Evolutionary conservation across 2,797 vertebrate species (phyloP), one percentile per base, ranked within the genome.

Genomic region (Neopelma chrysocephalum): DNA sequence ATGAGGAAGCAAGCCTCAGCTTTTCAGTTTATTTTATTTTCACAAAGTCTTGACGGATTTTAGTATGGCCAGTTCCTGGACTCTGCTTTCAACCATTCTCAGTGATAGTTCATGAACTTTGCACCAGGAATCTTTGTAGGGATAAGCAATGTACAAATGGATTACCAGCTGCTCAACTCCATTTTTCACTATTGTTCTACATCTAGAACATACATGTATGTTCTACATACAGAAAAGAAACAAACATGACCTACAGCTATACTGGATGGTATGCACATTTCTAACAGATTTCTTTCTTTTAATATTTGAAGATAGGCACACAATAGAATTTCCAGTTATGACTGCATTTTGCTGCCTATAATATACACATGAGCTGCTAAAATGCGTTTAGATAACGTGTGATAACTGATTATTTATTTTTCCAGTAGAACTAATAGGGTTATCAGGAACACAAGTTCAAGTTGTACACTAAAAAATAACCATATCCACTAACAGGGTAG

Each of bases 1-100:
- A 47, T 29, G 5, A 58, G 13, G 18, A 80, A 34, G 8, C 17
- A 94, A 78, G 32, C 17, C 36, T 70, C 64, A 68, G 48, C 21
- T 84, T 90, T 88, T 78, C 40, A 21, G 14, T 64, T 85, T 43
- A 66, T 47, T 69, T 78, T 50, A 48, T 68, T 76, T 83, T 86
- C 58, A 78, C 15, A 60, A 87, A 56, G 8, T 65, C 62, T 43
- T 60, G 20, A 26, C 0, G 0, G 29, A 62, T 68, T 84, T 87
- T 47, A 58, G 31, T 26, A 65, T 1, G 22, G 48, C 13, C 3
- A 1, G 7, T 58, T 70, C 47, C 25, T 56, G 23, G 45, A 77
- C 73, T 73, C 48, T 32, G 68, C 36, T 90, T 54, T 68, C n/a
- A 93, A 82, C 43, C 51, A 53, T 82, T 76, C 57, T 72, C 54